Base-by-base conservation (phyloP, 2,113 vertebrate genomes). In the Lethenteron camtschaticum region DNA sequence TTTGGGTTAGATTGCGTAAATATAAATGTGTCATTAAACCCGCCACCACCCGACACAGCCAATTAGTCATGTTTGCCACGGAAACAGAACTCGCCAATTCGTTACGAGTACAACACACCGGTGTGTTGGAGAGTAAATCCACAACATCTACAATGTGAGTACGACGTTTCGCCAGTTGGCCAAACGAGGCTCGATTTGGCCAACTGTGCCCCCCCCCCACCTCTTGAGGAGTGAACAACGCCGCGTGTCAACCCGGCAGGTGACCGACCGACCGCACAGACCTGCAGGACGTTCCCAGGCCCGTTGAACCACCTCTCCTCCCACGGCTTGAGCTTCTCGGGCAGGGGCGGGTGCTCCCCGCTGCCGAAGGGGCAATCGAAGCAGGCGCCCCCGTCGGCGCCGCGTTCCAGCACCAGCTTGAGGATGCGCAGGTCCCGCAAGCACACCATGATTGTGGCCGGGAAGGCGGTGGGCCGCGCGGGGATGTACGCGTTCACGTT, bases 381-480 rank as follows among this genome's bases (percentile, higher is more conserved):
- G 78, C 90, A 96, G 70, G 87, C 79, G 5, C 72, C 70, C 41
- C 81, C 86, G 0, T 94, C 76, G 57, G 86, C 90, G 70, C 89
- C 89, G 9, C 85, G 78, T 76, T 90, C 86, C 79, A 96, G 77
- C 70, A 97, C 81, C 72, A 82, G 85, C 71, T 66, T 66, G 9
- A 66, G n/a, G 63, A 66, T 66, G 24, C 63, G 9, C 63, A 89
- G 78, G 73, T 82, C 86, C 77, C 87, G 82, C 80, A 83, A 81
- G 9, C 85, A 84, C 74, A 95, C 87, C 78, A 86, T 83, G 73
- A 89, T 79, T 69, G 84, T 84, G 70, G 86, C 85, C 1, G 94
- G 91, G 77, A 97, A 92, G 16, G 83, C 73, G 1, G 85, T 86
- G 10, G 83, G 79, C 58, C 82, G 83, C 24, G 85, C 83, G 56